Conservation (phyloP, 2,113 vertebrate species). For the Clarias batrachus region DNA sequence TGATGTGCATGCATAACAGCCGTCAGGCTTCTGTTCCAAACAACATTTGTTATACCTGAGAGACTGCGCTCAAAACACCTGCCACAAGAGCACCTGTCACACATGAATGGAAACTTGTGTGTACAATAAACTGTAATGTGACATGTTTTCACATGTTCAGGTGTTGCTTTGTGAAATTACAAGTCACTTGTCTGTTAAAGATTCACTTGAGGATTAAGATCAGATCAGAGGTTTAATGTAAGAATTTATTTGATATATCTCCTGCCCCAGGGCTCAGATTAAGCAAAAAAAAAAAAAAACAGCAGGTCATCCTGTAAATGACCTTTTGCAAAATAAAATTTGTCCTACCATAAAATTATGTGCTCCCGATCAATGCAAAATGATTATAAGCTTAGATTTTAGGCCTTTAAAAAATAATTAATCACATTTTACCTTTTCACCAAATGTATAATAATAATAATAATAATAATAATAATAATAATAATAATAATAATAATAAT, state of each 20-base stretch:
- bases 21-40: slow-evolving; percentile 54
- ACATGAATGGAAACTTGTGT: slow-evolving; percentile 31
- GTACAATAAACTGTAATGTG: slow-evolving; percentile 38
- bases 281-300: too few relatives aligned
- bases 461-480: too few relatives aligned
- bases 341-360: too few relatives aligned
- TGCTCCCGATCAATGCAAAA: too few relatives aligned
- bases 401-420: too few relatives aligned
- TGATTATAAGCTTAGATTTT: too few relatives aligned
- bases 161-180: slow-evolving; percentile 16
- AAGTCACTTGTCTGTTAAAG: slow-evolving; percentile 19
- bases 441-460: too few relatives aligned
- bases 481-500: too few relatives aligned
- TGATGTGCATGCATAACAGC: slow-evolving; percentile 55
- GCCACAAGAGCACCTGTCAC: slow-evolving; percentile 55
- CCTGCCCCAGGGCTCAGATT: slow-evolving; percentile 46
- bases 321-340: too few relatives aligned
- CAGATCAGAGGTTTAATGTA: slow-evolving; percentile 1
- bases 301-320: too few relatives aligned
- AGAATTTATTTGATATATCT: slow-evolving; percentile 41
- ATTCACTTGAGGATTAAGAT: slow-evolving; percentile 9
- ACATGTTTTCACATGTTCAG: slow-evolving; percentile 50
- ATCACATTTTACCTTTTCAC: too few relatives aligned
- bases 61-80: slow-evolving; percentile 53
- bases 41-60: slow-evolving; percentile 54